phyloP scores from a whole-genome alignment of 2,888 invertebrate species.

The Trichogramma dendrolimi region DNA sequence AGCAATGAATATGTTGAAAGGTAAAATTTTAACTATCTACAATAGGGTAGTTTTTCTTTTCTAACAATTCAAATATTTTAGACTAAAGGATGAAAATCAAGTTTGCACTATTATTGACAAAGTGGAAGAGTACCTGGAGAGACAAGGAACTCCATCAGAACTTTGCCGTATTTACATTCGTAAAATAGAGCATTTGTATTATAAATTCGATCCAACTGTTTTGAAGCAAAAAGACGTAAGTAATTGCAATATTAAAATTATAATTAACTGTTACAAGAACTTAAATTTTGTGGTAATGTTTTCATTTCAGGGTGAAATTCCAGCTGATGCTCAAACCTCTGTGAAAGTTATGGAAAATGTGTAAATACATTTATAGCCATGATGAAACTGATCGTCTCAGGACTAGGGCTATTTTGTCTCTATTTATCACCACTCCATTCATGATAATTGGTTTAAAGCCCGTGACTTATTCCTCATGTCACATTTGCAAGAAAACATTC shows the following conservation, averaged over 20 bases:
- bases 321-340: slow-evolving; percentile 64
- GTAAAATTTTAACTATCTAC: slow-evolving; percentile 43
- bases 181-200: slow-evolving; percentile 96
- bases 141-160: slow-evolving; percentile 74
- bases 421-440: slow-evolving; percentile 97
- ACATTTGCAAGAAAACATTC: slow-evolving; percentile 96
- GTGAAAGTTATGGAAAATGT: slow-evolving; percentile 88
- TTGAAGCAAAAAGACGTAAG: slow-evolving; percentile 67
- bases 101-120: slow-evolving; percentile 88
- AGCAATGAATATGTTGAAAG: slow-evolving; percentile 95
- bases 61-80: slow-evolving; percentile 31
- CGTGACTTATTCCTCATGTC: slow-evolving; percentile 91
- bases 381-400: slow-evolving; percentile 89
- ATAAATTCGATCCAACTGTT: slow-evolving; percentile 88
- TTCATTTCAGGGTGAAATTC: slow-evolving; percentile 57
- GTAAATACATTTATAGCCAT: slow-evolving; percentile 93
- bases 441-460: slow-evolving; percentile 95
- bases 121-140: slow-evolving; percentile 72
- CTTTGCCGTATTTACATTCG: slow-evolving; percentile 91
- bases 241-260: slow-evolving; percentile 9
- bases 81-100: slow-evolving; percentile 84
- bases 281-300: too few relatives aligned
- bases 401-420: slow-evolving; percentile 93
- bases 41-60: background rate
- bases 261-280: too few relatives aligned